Base-by-base conservation (phyloP, 2,113 vertebrate species). In the Campylomormyrus tamandua region DNA sequence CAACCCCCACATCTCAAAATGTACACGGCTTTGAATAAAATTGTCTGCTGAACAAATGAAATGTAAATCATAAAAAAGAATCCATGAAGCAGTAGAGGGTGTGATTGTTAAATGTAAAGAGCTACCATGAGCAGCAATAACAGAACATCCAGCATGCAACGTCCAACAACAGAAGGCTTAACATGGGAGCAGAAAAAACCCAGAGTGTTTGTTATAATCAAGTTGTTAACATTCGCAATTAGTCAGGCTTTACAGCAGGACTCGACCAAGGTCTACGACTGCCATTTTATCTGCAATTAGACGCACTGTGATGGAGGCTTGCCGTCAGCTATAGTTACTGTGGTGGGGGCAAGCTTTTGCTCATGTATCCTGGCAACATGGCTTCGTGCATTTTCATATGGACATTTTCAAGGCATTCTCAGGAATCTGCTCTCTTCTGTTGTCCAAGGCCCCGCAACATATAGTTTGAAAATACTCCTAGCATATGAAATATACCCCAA, bases 281-380 rank as follows among this genome's bases (percentile, higher is more conserved):
- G 87, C 39, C 87, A 62, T 88, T 88, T 56, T 45, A 88, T 27
- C 19, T 52, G 35, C 53, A 58, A 62, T 62, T 88, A 88, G 31
- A 24, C 39, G 53, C 52, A 50, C 39, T 4, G 53, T 7, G 7
- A 42, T 27, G 31, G 87, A 66, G 56, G 39, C 50, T 9, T 31
- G 13, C 53, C 24, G 53, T 45, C 87, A 88, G 19, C 24, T 46
- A 27, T 39, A 3, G 35, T 45, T 62, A 35, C 87, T 62, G 53
- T 19, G 53, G 21, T 2, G 45, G 9, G 39, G 50, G 15, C 49
- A 21, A 1, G 17, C 15, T 39, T 42, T 62, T 39, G 5, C 52
- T 39, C 52, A 62, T 13, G 19, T 87, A 53, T 42, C 48, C 84
- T 87, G 48, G 48, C 84, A 86, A 86, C 84, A 52, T 24, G 24